Evolutionary conservation across 2,113 vertebrate genomes (phyloP), one percentile per base, ranked within the genome.

Genomic region (Strix uralensis): DNA sequence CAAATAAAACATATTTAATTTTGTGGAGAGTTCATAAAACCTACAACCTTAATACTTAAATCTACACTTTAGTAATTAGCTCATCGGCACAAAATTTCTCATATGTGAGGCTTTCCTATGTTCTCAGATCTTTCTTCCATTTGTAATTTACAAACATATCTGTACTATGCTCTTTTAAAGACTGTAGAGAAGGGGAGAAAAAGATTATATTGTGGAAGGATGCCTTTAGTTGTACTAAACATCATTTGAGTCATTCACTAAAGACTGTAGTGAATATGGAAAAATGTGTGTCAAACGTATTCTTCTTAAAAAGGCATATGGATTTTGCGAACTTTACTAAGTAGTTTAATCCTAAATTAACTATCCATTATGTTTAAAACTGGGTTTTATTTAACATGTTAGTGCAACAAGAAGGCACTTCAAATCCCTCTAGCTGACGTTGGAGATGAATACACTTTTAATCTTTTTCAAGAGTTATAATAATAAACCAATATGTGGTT

Each of bases 241-340:
- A 94, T 38, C 47, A 95, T 97, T 96, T 88, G 79, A 97, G 34
- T 92, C 29, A 91, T 96, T 96, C 94, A 92, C 38, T 91, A 94
- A 94, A 91, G 70, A n/a, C 14, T 34, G 62, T 34, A 38, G 30
- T 85, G 54, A 84, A 63, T 95, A 95, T 65, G 49, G 73, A 89
- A 81, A 96, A 91, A 86, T 77, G 10, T 86, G 29, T 75, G 38
- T 91, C 63, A 91, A 82, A 32, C 81, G 25, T 78, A 92, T 87
- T 81, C 87, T 77, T 58, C 46, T 47, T 96, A 88, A 90, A 88
- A 95, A 96, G 34, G 4, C 55, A 71, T 51, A 32, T 67, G 51
- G 78, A 52, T 94, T 97, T 97, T 93, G 27, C 80, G 54, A 97
- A 62, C 17, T 91, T 21, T 88, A 25, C 93, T 55, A 92, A 65